Evolutionary conservation across 2,113 vertebrate genomes (phyloP).

Genomic region (Nicator chloris): DNA sequence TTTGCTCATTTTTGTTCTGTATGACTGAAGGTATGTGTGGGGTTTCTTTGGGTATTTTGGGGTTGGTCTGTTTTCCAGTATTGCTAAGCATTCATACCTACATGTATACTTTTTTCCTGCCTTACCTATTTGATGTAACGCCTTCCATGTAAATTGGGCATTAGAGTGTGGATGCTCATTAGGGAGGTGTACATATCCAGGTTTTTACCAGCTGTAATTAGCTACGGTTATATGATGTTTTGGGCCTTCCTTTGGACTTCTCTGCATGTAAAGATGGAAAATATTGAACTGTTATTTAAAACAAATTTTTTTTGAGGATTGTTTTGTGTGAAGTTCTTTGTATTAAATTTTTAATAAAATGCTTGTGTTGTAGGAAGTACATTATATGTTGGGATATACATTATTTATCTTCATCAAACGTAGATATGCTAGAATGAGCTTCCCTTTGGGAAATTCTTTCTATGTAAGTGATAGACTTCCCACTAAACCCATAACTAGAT

Average conservation of each 20-base stretch:
- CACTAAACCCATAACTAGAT: neutral
- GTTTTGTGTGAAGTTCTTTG: neutral
- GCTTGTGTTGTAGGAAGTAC: neutral
- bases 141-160: rapidly evolving
- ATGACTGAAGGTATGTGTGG: neutral
- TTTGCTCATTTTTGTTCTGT: neutral
- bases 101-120: neutral
- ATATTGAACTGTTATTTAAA: neutral
- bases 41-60: neutral
- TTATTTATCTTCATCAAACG: neutral
- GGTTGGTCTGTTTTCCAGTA: neutral
- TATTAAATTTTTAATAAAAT: neutral
- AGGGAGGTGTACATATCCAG: neutral
- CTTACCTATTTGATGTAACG: neutral
- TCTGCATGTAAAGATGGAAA: neutral
- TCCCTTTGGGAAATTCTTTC: neutral
- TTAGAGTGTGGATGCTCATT: neutral
- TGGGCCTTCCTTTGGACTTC: neutral
- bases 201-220: neutral
- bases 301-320: neutral
- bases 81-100: neutral
- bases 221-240: neutral
- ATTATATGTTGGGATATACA: neutral
- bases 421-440: neutral
- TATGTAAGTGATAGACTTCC: neutral